Conservation (phyloP, 2,113 vertebrate genomes). For the Mus pahari region DNA sequence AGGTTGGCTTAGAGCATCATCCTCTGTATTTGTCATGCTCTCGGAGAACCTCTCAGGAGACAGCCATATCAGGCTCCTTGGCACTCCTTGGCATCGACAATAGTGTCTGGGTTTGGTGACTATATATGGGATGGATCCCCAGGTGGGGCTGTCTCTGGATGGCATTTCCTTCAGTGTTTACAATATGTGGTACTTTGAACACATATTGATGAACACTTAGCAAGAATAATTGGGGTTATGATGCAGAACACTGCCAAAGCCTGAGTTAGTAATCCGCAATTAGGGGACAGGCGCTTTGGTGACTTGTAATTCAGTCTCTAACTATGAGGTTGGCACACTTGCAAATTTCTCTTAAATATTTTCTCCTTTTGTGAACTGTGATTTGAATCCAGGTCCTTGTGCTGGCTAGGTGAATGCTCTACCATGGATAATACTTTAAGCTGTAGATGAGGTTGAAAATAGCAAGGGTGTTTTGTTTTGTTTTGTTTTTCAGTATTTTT, state of each 20-base stretch:
- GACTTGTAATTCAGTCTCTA: neutral
- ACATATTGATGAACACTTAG: neutral
- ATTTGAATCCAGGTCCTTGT: neutral
- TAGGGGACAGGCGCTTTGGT: no score
- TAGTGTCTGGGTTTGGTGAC: no score
- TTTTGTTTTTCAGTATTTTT: no score
- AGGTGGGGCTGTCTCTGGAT: no score
- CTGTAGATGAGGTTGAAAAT: neutral
- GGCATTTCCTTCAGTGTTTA: neutral
- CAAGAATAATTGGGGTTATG: neutral
- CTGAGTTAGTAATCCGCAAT: neutral
- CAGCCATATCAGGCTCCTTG: no score
- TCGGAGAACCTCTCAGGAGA: no score
- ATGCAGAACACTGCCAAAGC: neutral
- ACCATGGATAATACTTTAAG: no score
- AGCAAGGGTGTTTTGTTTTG: neutral
- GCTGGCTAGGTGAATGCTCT: no score
- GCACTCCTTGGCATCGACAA: no score
- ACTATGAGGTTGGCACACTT: fast-evolving
- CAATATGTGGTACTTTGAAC: neutral
- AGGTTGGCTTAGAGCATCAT: no score
- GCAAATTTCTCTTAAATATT: neutral
- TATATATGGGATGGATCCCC: no score
- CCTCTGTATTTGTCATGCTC: no score
- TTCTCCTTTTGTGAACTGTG: neutral